Percentiles rank a stretch among this genome's conserved stretches.
phyloP scores from a whole-genome alignment of 53 echinoderm and acorn worm genomes.

The Zoroaster sp. region DNA sequence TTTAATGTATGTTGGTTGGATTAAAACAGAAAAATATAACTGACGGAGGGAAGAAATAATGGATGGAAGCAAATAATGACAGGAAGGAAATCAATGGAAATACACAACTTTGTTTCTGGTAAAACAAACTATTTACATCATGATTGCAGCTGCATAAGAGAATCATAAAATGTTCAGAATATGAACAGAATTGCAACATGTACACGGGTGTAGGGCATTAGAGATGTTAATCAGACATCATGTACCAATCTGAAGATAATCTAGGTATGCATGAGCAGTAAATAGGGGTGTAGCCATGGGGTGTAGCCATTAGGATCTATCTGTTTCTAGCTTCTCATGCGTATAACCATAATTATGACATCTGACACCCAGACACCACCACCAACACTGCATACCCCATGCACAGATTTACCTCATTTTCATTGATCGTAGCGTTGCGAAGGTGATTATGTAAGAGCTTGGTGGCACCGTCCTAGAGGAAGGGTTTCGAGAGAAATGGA shows the following conservation, averaged over 20 bases:
- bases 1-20: too few species aligned
- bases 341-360: neutral
- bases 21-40: too few species aligned
- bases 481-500: conserved; percentile 74
- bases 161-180: neutral
- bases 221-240: neutral
- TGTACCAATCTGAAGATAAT: neutral
- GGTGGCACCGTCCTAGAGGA: conserved; percentile 92
- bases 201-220: neutral
- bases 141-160: neutral
- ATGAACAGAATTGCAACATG: neutral
- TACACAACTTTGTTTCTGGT: neutral
- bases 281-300: too few species aligned
- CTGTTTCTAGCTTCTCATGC: conserved; percentile 25
- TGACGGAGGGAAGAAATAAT: too few species aligned
- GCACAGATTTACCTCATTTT: conserved; percentile 81
- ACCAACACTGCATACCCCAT: conserved; percentile 47
- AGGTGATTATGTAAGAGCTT: conserved; percentile 99
- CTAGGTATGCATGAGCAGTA: neutral
- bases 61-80: neutral
- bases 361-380: conserved; percentile 21
- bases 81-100: neutral
- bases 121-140: neutral
- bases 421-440: conserved; percentile 82
- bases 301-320: neutral